A percentile compares a stretch with the other conserved stretches of the same genome.
phyloP scores from a whole-genome alignment of 2,797 vertebrate genomes.

The Nannoperca australis region DNA sequence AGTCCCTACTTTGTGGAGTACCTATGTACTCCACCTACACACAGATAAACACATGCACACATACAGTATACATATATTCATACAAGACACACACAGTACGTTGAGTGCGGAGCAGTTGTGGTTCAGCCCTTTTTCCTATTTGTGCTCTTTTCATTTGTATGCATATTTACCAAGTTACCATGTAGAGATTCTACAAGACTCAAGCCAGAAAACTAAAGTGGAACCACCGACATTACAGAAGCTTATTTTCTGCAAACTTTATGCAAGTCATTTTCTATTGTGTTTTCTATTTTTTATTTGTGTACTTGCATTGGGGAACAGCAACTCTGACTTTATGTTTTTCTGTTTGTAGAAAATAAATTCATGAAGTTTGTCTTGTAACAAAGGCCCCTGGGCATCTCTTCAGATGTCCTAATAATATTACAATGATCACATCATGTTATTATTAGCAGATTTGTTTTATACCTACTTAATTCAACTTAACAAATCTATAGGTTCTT shows the following conservation, averaged over 20 bases:
- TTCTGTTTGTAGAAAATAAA: constrained; percentile 38
- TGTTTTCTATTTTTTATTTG: constrained; percentile 12
- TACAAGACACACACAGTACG: constrained; percentile 41
- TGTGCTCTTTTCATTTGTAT: constrained; percentile 48
- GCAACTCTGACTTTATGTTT: constrained; percentile 42
- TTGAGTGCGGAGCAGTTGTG: constrained; percentile 60
- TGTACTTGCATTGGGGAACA: constrained; percentile 51
- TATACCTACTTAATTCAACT: constrained; percentile 12
- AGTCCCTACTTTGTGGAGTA: constrained; percentile 46
- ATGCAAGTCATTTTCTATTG: constrained; percentile 43
- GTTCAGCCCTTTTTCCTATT: constrained; percentile 49
- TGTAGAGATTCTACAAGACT: constrained; percentile 73
- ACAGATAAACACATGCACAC: constrained; percentile 41
- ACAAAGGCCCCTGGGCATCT: constrained; percentile 18
- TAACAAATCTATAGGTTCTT: constrained; percentile 39
- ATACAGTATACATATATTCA: constrained; percentile 3
- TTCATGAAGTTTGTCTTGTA: constrained; percentile 31
- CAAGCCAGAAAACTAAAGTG: constrained; percentile 72
- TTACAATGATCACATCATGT: constrained; percentile 1
- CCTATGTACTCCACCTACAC: constrained; percentile 21
- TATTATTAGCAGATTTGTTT: constrained; percentile 15
- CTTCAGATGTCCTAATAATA: constrained; percentile 18
- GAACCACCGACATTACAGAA: constrained; percentile 26
- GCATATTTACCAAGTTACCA: constrained; percentile 47
- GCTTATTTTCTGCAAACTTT: constrained; percentile 71